Percentiles rank a stretch among this genome's conserved stretches.
These are phyloP conservation scores for Idris sp. DNA, from an alignment of 1,140 invertebrate genomes.

Conservation along the genomic window DNA sequence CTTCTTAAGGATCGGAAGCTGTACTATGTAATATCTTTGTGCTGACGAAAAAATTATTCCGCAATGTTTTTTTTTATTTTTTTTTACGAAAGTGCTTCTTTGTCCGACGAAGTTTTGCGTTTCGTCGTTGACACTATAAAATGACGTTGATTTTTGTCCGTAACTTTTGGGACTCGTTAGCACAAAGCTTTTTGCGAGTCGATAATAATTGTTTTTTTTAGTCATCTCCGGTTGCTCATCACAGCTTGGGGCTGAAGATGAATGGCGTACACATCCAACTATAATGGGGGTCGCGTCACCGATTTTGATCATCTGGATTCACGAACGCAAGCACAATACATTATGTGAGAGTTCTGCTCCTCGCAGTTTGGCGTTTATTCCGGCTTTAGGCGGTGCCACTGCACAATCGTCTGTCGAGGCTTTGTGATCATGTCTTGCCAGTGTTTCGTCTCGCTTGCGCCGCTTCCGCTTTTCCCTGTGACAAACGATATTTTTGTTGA, in stretches of 20 bases:
- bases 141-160: constrained; percentile 31
- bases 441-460: constrained; percentile 94
- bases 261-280: constrained; percentile 16
- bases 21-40: constrained; percentile 53
- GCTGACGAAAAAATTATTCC: constrained; percentile 48
- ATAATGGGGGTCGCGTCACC: constrained; percentile 11
- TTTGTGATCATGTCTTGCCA: constrained; percentile 98
- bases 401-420: constrained; percentile 93
- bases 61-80: too few relatives aligned
- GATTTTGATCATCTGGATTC: constrained; percentile 20
- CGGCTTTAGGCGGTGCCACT: constrained; percentile 93
- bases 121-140: constrained; percentile 38
- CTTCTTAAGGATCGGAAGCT: constrained; percentile 59
- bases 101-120: constrained; percentile 38
- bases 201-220: constrained; percentile 19
- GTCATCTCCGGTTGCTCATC: constrained; percentile 33
- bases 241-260: too few relatives aligned
- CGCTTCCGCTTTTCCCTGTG: constrained; percentile 92
- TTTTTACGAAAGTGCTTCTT: constrained; percentile 41
- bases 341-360: constrained; percentile 23
- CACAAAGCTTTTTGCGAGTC: too few relatives aligned
- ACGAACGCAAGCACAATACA: constrained; percentile 40
- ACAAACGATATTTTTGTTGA: constrained; percentile 2
- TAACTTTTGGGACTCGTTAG: constrained; percentile 1
- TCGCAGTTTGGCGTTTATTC: constrained; percentile 81